Percentiles rank a stretch among this genome's conserved stretches.
Evolutionary conservation across 2,797 vertebrate species (phyloP).

Genomic region (Gymnopithys bicolor): DNA sequence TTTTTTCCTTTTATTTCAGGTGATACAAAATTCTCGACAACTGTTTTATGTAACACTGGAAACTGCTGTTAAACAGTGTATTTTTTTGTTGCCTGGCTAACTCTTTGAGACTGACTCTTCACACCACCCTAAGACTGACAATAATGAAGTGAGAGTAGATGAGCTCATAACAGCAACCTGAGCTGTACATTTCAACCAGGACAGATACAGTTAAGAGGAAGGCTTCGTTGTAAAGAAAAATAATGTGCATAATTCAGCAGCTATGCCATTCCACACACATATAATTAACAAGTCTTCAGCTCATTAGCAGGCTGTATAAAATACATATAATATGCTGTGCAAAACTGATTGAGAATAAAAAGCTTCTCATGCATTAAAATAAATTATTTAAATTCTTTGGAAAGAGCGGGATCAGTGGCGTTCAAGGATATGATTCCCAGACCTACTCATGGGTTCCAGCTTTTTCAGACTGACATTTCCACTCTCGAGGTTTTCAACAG

Average conservation of each 20-base stretch:
- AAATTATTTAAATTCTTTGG: slow-evolving; percentile 49
- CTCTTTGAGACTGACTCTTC: background rate
- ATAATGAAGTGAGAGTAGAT: background rate
- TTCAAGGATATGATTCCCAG: background rate
- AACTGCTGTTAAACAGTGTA: background rate
- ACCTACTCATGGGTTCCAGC: background rate
- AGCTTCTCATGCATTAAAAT: slow-evolving; percentile 50
- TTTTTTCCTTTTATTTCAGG: background rate
- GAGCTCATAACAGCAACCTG: background rate
- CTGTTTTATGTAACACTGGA: background rate
- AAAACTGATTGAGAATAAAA: slow-evolving; percentile 64
- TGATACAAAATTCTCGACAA: background rate
- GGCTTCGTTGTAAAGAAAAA: slow-evolving; percentile 12
- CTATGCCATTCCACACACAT: slow-evolving; percentile 46
- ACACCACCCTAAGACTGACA: background rate
- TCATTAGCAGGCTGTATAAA: slow-evolving; percentile 68
- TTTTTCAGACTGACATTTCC: background rate
- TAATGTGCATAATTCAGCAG: slow-evolving; percentile 66
- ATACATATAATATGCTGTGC: slow-evolving; percentile 56
- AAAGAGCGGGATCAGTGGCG: background rate
- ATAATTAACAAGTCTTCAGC: slow-evolving; percentile 66
- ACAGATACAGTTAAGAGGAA: slow-evolving; percentile 24
- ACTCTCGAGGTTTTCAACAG: background rate
- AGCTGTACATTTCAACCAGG: background rate
- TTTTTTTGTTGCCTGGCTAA: background rate